phyloP scores from a whole-genome alignment of 1,140 invertebrate genomes.

The Oscheius sp. region DNA sequence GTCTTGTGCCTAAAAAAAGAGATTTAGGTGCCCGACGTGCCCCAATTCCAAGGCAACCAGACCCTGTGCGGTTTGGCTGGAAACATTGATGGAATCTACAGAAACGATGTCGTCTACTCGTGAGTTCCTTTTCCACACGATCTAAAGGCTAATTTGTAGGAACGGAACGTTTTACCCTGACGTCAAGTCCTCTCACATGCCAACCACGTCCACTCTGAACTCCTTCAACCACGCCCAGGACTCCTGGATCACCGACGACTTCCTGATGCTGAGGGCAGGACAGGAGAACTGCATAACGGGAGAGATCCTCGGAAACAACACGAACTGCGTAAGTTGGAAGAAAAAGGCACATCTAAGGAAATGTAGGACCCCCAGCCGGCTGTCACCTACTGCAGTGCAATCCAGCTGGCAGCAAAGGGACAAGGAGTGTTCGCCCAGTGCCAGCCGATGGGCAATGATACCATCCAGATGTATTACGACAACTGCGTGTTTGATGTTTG shows the following conservation, averaged over 20 bases:
- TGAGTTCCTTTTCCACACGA: not conserved
- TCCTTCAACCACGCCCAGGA: constrained; percentile 23
- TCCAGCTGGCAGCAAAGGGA: constrained; percentile 31
- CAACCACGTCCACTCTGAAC: not conserved
- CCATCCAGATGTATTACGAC: constrained; percentile 33
- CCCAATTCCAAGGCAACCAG: constrained; percentile 32
- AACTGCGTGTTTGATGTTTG: constrained; percentile 43
- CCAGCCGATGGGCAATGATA: constrained; percentile 29
- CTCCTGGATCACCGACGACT: constrained; percentile 34
- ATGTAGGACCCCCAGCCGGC: constrained; percentile 20
- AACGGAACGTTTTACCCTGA: not conserved
- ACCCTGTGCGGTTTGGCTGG: constrained; percentile 43
- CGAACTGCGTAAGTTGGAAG: constrained; percentile 25
- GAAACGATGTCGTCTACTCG: constrained; percentile 29
- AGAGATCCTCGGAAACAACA: constrained; percentile 26
- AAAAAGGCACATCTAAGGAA: not conserved
- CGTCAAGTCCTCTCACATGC: not conserved
- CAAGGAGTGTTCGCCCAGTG: constrained; percentile 35
- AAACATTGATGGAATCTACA: constrained; percentile 38
- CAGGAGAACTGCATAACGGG: constrained; percentile 31
- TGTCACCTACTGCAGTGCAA: constrained; percentile 13
- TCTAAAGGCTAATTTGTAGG: not conserved
- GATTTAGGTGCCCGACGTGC: constrained; percentile 39
- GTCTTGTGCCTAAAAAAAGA: no score
- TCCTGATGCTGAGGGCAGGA: constrained; percentile 19